phyloP scores from a whole-genome alignment of 2,797 vertebrate species.

The Ceryle rudis region DNA sequence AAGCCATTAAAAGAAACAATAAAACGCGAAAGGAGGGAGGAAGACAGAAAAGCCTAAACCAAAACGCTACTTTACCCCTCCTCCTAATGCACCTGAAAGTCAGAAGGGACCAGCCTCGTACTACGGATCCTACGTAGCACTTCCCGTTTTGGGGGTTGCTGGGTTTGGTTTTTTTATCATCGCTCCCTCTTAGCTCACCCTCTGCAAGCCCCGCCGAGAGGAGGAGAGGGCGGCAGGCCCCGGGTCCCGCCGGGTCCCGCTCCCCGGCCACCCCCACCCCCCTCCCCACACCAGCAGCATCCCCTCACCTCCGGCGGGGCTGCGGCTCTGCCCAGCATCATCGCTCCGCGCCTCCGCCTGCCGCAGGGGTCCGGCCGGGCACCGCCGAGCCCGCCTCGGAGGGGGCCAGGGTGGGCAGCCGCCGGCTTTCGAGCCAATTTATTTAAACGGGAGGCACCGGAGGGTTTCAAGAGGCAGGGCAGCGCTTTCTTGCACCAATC shows the following conservation, averaged over 20 bases:
- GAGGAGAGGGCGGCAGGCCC: neutral
- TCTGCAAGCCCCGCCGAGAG: neutral
- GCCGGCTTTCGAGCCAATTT: slow-evolving; percentile 46
- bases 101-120: neutral
- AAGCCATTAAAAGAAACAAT: slow-evolving; percentile 78
- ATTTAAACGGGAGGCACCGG: slow-evolving; percentile 59
- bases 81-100: slow-evolving; percentile 40
- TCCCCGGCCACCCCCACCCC: neutral
- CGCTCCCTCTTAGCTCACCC: neutral
- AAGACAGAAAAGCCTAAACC: neutral
- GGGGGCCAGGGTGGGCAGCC: slow-evolving; percentile 28
- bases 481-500: slow-evolving; percentile 52
- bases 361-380: slow-evolving; percentile 40
- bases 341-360: slow-evolving; percentile 55
- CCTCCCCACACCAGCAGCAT: neutral
- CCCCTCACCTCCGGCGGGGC: slow-evolving; percentile 74
- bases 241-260: neutral
- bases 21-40: neutral
- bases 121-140: neutral
- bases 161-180: neutral
- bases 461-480: slow-evolving; percentile 52
- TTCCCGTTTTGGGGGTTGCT: neutral
- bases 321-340: slow-evolving; percentile 71
- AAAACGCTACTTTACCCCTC: slow-evolving; percentile 12
- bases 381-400: neutral